Base-by-base conservation (phyloP, 2,888 invertebrate genomes). In the Scaptomyza caliginosa region DNA sequence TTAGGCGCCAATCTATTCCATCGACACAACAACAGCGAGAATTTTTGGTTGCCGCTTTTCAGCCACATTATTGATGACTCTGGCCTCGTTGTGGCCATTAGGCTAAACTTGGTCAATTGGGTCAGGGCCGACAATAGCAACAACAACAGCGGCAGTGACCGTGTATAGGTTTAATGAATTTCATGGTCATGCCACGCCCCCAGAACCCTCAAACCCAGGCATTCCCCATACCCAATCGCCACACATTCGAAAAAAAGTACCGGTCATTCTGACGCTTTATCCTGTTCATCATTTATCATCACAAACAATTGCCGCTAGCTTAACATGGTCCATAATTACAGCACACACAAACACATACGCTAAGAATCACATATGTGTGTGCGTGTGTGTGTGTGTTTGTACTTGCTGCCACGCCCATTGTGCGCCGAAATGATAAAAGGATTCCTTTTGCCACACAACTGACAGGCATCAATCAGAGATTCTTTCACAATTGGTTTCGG, bases 391-490 rank as follows among this genome's bases (percentile, higher is more conserved):
- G 39, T 23, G n/a, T 40, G 24, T 16, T 24, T 42, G 6, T 16
- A 8, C 13, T 8, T 13, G 24, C 4, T 42, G 64, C 50, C 72
- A 71, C 66, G 72, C 66, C 58, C 40, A 50, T 46, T 46, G 51
- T 45, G 49, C 3, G 13, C 28, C 32, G 3, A 34, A 63, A 69
- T 83, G 80, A 79, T 80, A 71, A 85, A 84, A 76, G 85, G 79
- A 74, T 79, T 81, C 78, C 67, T 59, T 38, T 60, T 45, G 62
- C 62, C 59, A 59, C 62, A 59, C 62, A 65, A 67, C 87, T 78
- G 85, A 62, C 85, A 81, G 54, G 78, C 81, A 82, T 82, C 81
- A 82, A 82, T 82, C 81, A 82, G 82, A 69, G 64, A 76, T 73
- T 46, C 59, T 19, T 71, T 42, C 21, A 45, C 66, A 75, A 66